A percentile compares a stretch with the other conserved stretches of the same genome.
Evolutionary conservation across 2,888 invertebrate species (phyloP).

Genomic region (Tachina grossa): DNA sequence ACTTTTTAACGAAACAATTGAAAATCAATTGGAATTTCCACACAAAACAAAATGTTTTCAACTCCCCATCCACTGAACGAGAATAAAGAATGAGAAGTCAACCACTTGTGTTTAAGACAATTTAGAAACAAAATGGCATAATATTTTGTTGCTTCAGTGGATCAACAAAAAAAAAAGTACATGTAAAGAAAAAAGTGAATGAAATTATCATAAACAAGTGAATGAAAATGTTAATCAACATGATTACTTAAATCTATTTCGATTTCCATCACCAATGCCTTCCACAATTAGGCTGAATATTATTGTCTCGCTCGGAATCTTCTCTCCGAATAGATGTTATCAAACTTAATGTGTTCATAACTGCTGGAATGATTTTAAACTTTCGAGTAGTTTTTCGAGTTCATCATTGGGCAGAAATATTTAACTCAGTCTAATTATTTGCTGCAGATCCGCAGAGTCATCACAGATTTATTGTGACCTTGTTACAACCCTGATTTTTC

Average conservation of each 20-base stretch:
- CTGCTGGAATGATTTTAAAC: no score
- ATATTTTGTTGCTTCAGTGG: constrained; percentile 5
- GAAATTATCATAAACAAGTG: background rate
- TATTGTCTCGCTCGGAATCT: no score
- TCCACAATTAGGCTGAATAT: no score
- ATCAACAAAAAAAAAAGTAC: background rate
- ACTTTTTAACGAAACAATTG: constrained; percentile 69
- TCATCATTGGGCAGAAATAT: no score
- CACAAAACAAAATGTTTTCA: constrained; percentile 34
- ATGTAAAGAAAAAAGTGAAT: background rate
- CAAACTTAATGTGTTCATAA: no score
- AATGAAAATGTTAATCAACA: background rate
- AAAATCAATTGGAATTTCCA: constrained; percentile 68
- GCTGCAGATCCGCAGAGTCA: no score
- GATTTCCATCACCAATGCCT: no score
- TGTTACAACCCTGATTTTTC: background rate
- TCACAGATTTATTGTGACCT: background rate
- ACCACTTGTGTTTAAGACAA: constrained; percentile 48
- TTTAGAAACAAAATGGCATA: background rate
- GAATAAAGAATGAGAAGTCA: constrained; percentile 56
- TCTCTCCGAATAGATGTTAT: no score
- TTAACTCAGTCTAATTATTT: no score
- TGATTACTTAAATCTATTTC: background rate
- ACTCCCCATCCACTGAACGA: constrained; percentile 19
- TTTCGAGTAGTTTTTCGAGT: no score